Base-by-base conservation (phyloP, 2,113 vertebrate genomes). In the Bubo bubo region DNA sequence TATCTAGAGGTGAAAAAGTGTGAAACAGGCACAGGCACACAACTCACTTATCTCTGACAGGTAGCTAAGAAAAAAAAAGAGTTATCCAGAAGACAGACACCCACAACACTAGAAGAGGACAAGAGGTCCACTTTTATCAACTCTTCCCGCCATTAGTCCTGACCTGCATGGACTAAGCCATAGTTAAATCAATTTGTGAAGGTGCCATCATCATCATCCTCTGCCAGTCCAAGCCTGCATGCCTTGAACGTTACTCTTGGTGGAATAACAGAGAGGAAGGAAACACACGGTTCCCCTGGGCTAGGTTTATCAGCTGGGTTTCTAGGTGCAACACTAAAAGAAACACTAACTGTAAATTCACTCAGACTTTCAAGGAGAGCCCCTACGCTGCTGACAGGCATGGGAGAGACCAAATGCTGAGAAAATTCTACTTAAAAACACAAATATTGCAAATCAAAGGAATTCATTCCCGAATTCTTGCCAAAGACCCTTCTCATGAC, bases 261-360 rank as follows among this genome's bases (percentile, higher is more conserved):
- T 8, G 24, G n/a, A 79, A 62, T 5, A 55, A 4, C 21, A 32
- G 47, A 20, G 32, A 28, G 13, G 37, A 50, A 32, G 22, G 35
- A 28, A 53, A 24, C 0, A 2, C 37, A 0, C 0, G 21, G 55
- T 3, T 41, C 6, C 37, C 62, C 56, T 59, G 64, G 76, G 35
- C 30, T 37, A 7, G 10, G 37, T 72, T 71, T 71, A 63, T 80
- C 56, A 45, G 35, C 28, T 67, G 56, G 20, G 14, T 30, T 81
- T 85, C 30, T 67, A 50, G 47, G 1, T 14, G 60, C 66, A 75
- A 14, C n/a, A 7, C 30, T 28, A 59, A 24, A 79, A 53, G 16
- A 79, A 80, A 32, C 39, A 66, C 14, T 15, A 16, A 21, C 22
- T 45, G 10, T 52, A 79, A 62, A 43, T 9, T 49, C 56, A 72